Evolutionary conservation across 2,113 vertebrate species (phyloP), one percentile per base, ranked within the genome.

Genomic region (Pseudopodoces humilis): DNA sequence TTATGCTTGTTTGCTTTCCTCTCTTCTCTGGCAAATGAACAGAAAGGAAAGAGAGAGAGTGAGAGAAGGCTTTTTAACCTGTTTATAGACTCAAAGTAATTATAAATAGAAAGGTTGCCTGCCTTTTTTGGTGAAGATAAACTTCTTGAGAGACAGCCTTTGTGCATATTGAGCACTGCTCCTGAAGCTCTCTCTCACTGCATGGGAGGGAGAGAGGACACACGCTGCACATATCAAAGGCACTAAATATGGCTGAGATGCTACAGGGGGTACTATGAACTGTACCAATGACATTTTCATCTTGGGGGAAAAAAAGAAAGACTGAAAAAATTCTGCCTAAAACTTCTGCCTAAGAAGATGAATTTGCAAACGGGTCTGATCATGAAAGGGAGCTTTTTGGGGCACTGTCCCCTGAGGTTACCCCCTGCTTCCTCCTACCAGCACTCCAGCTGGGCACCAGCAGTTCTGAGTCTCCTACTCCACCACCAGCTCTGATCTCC

Each of bases 31-130:
- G 49, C 5, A 16, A 65, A 83, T 49, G 43, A 86, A 39, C 25
- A 94, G 74, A 78, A 87, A 75, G 47, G 37, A 52, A 53, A 58
- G 20, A 39, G 21, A 43, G 43, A 43, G 43, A 10, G 23, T 22
- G 35, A 9, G 22, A 13, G 63, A 25, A 24, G 24, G 9, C 6
- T 68, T 88, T 83, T 86, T n/a, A n/a, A 43, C 53, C 37, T 90
- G 49, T 72, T 85, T 88, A 68, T 55, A 92, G 41, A 79, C 53
- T 83, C 58, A 49, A 76, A 83, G 59, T 69, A 68, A 83, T 83
- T 92, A 90, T 63, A 92, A 93, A 70, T 74, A 91, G 83, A 76
- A 93, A 70, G 53, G 50, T 31, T 79, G n/a, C 46, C 53, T 93
- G 77, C 75, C 75, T 88, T 85, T 83, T 90, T 60, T 41, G 33